Conservation (phyloP, 1,140 invertebrate species). For the Drosophila bipectinata region DNA sequence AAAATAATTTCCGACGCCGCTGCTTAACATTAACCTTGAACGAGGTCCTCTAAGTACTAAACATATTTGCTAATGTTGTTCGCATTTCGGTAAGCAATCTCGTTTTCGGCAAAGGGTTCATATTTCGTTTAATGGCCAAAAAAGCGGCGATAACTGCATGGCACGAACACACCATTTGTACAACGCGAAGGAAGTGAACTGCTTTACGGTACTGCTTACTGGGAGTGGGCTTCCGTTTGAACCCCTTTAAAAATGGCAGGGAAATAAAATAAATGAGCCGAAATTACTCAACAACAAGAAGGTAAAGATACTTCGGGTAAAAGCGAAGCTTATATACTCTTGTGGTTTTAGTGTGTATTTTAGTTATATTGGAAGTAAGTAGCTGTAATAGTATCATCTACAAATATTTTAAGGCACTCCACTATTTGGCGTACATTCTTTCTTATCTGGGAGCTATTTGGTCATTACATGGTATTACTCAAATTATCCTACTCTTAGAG, state of each 20-base stretch:
- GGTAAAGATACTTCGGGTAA: not conserved
- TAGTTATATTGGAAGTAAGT: too few relatives aligned
- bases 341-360: too few relatives aligned
- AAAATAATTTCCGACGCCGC: constrained; percentile 45
- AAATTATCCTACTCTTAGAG: not conserved
- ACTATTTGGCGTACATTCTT: too few relatives aligned
- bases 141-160: constrained; percentile 26
- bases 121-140: constrained; percentile 36
- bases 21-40: constrained; percentile 32
- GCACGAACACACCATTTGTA: constrained; percentile 15
- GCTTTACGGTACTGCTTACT: not conserved
- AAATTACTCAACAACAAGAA: not conserved
- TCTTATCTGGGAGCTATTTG: too few relatives aligned
- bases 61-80: constrained; percentile 30
- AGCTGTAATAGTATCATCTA: too few relatives aligned
- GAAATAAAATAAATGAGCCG: not conserved
- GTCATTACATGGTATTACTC: too few relatives aligned
- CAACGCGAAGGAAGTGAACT: not conserved
- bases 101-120: constrained; percentile 34
- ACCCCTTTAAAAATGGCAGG: not conserved
- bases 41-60: constrained; percentile 17
- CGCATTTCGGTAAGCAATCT: constrained; percentile 32
- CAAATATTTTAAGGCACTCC: too few relatives aligned
- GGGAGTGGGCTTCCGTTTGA: not conserved
- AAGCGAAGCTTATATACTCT: not conserved